phyloP scores from a whole-genome alignment of 2,113 vertebrate genomes.

The Apodemus speciosus region DNA sequence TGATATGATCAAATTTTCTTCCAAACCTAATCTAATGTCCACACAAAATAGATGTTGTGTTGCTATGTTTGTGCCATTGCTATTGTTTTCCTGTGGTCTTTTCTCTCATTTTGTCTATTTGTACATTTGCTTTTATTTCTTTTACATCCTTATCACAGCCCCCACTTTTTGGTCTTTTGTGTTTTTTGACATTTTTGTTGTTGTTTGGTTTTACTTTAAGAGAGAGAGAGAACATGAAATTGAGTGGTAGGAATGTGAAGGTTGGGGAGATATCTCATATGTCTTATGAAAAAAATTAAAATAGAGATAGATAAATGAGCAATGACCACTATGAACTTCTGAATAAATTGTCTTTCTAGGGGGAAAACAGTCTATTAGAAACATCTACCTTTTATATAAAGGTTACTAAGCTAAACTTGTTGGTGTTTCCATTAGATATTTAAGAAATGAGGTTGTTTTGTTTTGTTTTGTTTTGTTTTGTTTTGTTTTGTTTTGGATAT shows the following conservation, averaged over 20 bases:
- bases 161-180: background rate
- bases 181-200: background rate
- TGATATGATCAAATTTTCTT: constrained; percentile 62
- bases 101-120: background rate
- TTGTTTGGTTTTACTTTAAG: background rate
- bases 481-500: background rate
- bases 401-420: constrained; percentile 49
- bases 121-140: no score
- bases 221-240: background rate
- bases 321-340: background rate
- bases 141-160: no score
- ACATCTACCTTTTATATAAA: background rate
- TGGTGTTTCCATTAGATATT: constrained; percentile 37
- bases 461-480: no score
- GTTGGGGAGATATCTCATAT: background rate
- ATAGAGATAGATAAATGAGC: background rate
- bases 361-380: background rate
- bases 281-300: background rate
- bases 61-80: background rate
- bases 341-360: background rate
- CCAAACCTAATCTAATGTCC: background rate
- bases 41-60: background rate
- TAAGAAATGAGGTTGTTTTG: constrained; percentile 35
- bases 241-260: background rate
- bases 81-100: background rate